Evolutionary conservation across 30 jellyfish, hydroid and myxozoan genomes (phyloP).

Genomic region (Cassiopea andromeda): DNA sequence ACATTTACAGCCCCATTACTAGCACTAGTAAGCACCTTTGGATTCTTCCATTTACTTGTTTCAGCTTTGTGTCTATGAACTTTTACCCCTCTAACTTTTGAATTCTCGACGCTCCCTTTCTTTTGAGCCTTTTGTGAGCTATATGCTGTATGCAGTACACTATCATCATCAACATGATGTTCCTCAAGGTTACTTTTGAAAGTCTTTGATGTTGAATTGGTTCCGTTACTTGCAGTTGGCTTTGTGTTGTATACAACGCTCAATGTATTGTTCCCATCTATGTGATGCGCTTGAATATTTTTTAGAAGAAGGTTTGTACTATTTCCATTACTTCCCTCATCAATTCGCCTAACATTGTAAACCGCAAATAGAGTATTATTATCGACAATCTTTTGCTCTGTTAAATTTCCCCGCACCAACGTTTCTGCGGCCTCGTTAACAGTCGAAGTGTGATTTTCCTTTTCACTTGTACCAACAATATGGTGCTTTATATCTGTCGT

Average conservation of each 20-base stretch:
- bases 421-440: background rate
- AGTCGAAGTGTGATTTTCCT: background rate
- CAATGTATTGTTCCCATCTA: slow-evolving; percentile 22
- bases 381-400: slow-evolving; percentile 24
- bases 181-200: slow-evolving; percentile 35
- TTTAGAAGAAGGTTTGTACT: background rate
- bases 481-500: slow-evolving; percentile 61
- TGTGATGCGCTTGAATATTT: slow-evolving; percentile 15
- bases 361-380: slow-evolving; percentile 24
- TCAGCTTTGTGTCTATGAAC: background rate
- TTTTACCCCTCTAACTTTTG: background rate
- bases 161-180: slow-evolving; percentile 6
- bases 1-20: too few relatives aligned
- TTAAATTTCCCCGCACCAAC: slow-evolving; percentile 1
- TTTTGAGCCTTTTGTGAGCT: slow-evolving; percentile 1
- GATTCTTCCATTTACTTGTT: background rate
- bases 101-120: background rate
- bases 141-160: slow-evolving; percentile 1
- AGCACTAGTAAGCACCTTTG: too few relatives aligned
- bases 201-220: slow-evolving; percentile 32
- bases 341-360: slow-evolving; percentile 6
- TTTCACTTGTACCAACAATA: background rate
- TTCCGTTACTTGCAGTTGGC: background rate
- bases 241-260: slow-evolving; percentile 14
- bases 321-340: background rate